Evolutionary conservation across 2,888 invertebrate species (phyloP).

Genomic region (Arge pagana): DNA sequence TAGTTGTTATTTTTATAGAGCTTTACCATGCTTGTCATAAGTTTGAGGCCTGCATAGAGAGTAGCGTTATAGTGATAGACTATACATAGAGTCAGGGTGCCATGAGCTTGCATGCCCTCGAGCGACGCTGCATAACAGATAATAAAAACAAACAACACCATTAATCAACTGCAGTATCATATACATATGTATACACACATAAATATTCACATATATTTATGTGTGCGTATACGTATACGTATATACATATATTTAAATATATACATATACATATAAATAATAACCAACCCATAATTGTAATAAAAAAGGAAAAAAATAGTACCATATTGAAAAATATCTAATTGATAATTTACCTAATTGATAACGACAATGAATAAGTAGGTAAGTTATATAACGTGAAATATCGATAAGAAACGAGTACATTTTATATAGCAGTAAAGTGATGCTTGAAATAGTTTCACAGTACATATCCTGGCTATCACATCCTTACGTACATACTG

Average conservation of each 20-base stretch:
- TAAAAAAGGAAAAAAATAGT: conserved; percentile 29
- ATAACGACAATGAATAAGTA: conserved; percentile 42
- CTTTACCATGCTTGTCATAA: conserved; percentile 53
- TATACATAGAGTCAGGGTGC: conserved; percentile 30
- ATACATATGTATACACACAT: conserved; percentile 8
- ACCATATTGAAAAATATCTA: conserved; percentile 32
- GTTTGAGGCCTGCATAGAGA: conserved; percentile 56
- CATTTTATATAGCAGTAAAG: conserved; percentile 32
- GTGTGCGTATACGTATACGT: too few species aligned
- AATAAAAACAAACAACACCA: conserved; percentile 15
- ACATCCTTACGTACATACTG: conserved; percentile 52
- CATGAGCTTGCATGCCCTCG: conserved; percentile 23
- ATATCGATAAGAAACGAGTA: conserved; percentile 22
- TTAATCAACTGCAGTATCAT: conserved; percentile 20
- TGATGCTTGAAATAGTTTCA: conserved; percentile 52
- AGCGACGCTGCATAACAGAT: conserved; percentile 23
- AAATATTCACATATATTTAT: too few species aligned
- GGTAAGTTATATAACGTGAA: conserved; percentile 28
- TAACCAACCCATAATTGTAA: conserved; percentile 22
- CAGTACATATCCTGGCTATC: conserved; percentile 56
- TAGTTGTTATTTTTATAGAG: conserved; percentile 54
- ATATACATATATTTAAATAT: conserved; percentile 16
- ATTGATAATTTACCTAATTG: conserved; percentile 28
- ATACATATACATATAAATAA: conserved; percentile 8
- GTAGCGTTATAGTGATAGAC: conserved; percentile 27